Evolutionary conservation across 2,113 vertebrate species (phyloP).

Genomic region (Notarius quadriscutis): DNA sequence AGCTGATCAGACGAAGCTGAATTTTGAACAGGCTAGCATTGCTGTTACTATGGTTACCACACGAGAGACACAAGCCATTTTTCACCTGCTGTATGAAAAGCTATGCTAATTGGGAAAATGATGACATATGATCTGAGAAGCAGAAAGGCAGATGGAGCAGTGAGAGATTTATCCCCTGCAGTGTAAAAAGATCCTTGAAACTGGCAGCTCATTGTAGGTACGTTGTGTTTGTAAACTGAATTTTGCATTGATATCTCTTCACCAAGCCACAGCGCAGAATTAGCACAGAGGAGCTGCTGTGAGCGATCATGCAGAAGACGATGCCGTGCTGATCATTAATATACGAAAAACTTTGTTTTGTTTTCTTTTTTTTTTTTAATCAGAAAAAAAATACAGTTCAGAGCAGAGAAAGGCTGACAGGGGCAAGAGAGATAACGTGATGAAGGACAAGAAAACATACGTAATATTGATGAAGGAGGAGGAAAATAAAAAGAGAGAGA

Average conservation of each 20-base stretch:
- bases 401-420: background rate
- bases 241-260: background rate
- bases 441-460: background rate
- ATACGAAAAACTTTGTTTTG: background rate
- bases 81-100: slow-evolving; percentile 22
- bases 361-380: background rate
- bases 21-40: background rate
- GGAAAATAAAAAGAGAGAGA: background rate
- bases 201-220: background rate
- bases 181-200: background rate
- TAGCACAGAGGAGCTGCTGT: background rate
- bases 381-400: background rate
- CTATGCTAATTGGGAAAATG: slow-evolving; percentile 7
- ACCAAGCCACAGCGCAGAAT: background rate
- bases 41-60: slow-evolving; percentile 4
- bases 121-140: slow-evolving; percentile 16
- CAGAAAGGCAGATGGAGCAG: slow-evolving; percentile 3
- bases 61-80: background rate
- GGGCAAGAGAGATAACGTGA: background rate
- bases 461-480: background rate
- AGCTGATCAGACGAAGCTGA: background rate
- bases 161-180: background rate
- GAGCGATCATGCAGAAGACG: background rate
- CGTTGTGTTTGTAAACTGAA: background rate
- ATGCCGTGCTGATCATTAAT: background rate